phyloP scores from a whole-genome alignment of 2,797 vertebrate genomes.

The Dryobates pubescens region DNA sequence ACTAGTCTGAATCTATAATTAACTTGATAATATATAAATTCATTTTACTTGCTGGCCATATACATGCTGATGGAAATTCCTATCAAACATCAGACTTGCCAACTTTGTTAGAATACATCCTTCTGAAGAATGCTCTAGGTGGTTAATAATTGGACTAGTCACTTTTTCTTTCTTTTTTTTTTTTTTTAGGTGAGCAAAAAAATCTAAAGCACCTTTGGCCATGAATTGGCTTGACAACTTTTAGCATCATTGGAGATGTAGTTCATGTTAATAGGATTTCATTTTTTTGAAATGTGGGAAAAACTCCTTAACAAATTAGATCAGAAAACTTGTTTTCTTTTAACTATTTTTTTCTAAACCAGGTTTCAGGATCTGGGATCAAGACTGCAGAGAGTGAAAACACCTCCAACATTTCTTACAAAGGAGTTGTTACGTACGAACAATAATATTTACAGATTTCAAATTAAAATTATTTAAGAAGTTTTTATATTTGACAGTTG shows the following conservation, averaged over 20 bases:
- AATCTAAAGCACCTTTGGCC: neutral
- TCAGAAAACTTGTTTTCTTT: neutral
- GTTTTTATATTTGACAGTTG: neutral
- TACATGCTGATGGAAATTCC: neutral
- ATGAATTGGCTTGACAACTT: neutral
- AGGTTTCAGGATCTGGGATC: neutral
- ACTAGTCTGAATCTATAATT: neutral
- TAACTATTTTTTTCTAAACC: neutral
- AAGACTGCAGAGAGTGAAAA: neutral
- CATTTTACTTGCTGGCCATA: neutral
- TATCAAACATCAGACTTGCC: neutral
- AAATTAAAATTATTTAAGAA: neutral
- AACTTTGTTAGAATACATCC: neutral
- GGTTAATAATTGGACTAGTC: neutral
- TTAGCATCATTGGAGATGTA: neutral
- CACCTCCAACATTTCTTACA: neutral
- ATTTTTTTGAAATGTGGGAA: neutral
- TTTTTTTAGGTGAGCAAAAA: neutral
- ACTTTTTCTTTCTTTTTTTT: neutral
- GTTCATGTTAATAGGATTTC: neutral
- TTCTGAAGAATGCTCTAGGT: neutral
- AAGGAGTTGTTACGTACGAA: neutral
- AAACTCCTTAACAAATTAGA: slow-evolving; percentile 12
- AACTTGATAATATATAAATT: neutral
- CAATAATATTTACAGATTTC: neutral